These are phyloP conservation scores for Teinopalpus imperialis DNA, from an alignment of 2,888 invertebrate genomes.

Conservation along the genomic window DNA sequence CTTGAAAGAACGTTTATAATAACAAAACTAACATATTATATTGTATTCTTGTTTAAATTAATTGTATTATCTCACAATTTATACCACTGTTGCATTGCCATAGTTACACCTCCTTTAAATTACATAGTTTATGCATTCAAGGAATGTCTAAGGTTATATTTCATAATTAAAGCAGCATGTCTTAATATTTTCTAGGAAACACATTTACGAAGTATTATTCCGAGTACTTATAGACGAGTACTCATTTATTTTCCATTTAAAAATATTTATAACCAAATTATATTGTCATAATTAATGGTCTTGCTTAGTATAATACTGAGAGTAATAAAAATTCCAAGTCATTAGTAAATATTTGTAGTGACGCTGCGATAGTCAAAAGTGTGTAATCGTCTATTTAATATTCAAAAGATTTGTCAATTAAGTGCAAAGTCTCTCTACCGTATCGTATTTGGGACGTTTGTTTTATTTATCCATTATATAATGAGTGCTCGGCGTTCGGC, in stretches of 20 bases:
- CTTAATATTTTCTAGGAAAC: too few relatives aligned
- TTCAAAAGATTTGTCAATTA: constrained; percentile 24
- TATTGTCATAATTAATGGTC: neutral
- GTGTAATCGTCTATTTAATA: constrained; percentile 18
- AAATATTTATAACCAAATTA: neutral
- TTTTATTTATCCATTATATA: constrained; percentile 78
- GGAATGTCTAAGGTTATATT: too few relatives aligned
- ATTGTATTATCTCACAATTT: too few relatives aligned
- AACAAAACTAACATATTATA: too few relatives aligned
- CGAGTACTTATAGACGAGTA: too few relatives aligned
- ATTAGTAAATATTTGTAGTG: constrained; percentile 20
- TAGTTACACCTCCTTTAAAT: too few relatives aligned
- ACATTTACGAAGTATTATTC: too few relatives aligned
- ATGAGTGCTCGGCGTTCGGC: constrained; percentile 49
- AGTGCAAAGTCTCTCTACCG: constrained; percentile 44
- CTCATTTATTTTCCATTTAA: constrained; percentile 5
- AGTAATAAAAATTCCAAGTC: constrained; percentile 10
- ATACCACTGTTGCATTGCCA: too few relatives aligned
- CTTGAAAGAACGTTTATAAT: constrained; percentile 10
- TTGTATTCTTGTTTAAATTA: too few relatives aligned
- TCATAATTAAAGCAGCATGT: too few relatives aligned
- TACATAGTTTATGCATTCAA: too few relatives aligned
- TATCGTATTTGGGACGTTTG: constrained; percentile 67
- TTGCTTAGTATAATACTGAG: constrained; percentile 4
- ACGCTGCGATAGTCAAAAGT: constrained; percentile 5